Evolutionary conservation across 2,113 vertebrate genomes (phyloP).

Genomic region (Antigone vipio): DNA sequence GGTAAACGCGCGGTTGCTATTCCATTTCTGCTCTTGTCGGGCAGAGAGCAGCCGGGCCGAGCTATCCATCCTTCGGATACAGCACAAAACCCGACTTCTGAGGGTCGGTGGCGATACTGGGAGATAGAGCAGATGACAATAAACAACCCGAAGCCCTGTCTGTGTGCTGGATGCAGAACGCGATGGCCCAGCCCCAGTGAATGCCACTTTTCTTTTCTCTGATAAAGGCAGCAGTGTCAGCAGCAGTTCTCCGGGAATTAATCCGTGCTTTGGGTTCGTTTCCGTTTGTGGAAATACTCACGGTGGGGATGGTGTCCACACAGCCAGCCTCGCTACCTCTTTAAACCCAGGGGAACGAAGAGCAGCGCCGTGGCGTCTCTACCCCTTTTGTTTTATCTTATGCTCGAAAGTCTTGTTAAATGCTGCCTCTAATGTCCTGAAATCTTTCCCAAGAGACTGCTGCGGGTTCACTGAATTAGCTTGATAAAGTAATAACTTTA

Average conservation of each 20-base stretch:
- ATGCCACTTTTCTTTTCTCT: neutral
- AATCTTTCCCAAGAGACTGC: neutral
- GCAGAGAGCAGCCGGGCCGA: neutral
- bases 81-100: neutral
- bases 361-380: neutral
- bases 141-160: neutral
- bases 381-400: neutral
- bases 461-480: neutral
- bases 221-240: neutral
- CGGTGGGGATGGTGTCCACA: neutral
- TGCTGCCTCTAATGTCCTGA: neutral
- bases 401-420: neutral
- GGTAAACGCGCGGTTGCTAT: neutral
- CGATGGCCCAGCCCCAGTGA: neutral
- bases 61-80: neutral
- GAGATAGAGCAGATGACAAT: neutral
- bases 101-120: accelerated
- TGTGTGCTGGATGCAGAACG: accelerated
- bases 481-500: neutral
- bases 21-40: neutral
- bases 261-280: neutral
- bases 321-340: neutral
- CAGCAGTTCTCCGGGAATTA: neutral
- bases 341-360: neutral
- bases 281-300: neutral